A percentile compares a stretch with the other conserved stretches of the same genome.
Evolutionary conservation across 2,113 vertebrate species (phyloP).

Genomic region (Cynopterus brachyotis): DNA sequence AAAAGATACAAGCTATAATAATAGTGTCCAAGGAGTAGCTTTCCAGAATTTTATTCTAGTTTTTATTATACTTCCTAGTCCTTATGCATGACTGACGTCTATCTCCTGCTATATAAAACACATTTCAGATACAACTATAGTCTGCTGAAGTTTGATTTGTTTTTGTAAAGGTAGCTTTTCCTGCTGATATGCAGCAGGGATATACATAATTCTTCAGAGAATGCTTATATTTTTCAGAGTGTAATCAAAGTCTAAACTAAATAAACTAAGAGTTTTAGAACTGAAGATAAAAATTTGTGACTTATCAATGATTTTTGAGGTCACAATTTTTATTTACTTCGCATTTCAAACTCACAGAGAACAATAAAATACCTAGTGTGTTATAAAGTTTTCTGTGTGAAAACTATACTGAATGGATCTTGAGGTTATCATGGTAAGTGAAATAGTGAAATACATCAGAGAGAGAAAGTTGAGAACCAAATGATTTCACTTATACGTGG

Average conservation of each 20-base stretch:
- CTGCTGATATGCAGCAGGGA: background rate
- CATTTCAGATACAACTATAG: background rate
- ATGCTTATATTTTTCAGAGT: background rate
- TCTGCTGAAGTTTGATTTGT: background rate
- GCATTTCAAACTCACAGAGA: background rate
- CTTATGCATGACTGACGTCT: background rate
- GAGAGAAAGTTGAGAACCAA: too few relatives aligned
- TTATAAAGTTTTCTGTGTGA: background rate
- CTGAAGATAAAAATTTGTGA: background rate
- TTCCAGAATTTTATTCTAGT: background rate
- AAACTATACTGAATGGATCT: background rate
- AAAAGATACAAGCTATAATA: background rate
- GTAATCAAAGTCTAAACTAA: background rate
- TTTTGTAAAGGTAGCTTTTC: background rate
- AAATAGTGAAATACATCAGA: too few relatives aligned
- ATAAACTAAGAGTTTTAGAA: background rate
- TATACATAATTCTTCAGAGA: background rate
- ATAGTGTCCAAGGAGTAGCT: background rate
- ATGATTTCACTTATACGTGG: too few relatives aligned
- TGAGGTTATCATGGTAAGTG: too few relatives aligned
- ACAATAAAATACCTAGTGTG: background rate
- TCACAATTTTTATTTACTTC: constrained; percentile 32
- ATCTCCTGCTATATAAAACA: background rate
- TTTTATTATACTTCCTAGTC: background rate
- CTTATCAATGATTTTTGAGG: background rate